Evolutionary conservation across 2,113 vertebrate genomes (phyloP).

Genomic region (Gopherus flavomarginatus): DNA sequence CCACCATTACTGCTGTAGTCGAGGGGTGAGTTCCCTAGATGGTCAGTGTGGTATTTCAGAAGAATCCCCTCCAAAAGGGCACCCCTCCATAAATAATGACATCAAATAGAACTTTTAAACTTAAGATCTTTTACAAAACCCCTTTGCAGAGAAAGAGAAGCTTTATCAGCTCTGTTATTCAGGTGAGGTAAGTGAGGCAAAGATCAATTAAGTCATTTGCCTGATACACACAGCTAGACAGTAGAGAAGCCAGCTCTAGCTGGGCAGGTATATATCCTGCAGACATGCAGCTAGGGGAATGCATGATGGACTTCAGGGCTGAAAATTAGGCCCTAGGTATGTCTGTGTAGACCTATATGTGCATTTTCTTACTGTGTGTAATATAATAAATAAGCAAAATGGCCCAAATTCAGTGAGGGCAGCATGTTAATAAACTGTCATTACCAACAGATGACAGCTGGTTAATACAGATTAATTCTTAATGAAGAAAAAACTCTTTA

Average conservation of each 20-base stretch:
- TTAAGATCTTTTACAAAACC: not conserved
- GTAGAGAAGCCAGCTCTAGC: fast-evolving
- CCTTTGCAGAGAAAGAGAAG: not conserved
- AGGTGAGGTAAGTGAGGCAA: not conserved
- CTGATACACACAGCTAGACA: fast-evolving
- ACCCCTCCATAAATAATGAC: not conserved
- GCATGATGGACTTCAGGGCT: not conserved
- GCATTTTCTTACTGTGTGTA: conserved; percentile 64
- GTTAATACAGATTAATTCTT: conserved; percentile 82
- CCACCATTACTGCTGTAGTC: not conserved
- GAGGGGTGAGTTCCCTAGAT: not conserved
- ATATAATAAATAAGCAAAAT: conserved; percentile 60
- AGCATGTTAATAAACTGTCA: conserved; percentile 44
- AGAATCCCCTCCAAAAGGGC: not conserved
- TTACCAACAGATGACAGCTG: conserved; percentile 77
- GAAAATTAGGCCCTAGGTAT: not conserved
- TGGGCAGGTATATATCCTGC: not conserved
- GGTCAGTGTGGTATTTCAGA: not conserved
- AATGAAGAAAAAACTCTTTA: conserved; percentile 83
- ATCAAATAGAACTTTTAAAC: not conserved
- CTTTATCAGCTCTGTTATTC: fast-evolving
- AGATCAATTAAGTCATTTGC: not conserved
- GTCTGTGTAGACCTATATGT: conserved; percentile 27
- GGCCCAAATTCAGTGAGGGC: not conserved
- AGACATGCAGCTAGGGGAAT: not conserved